A percentile compares a stretch with the other conserved stretches of the same genome.
phyloP scores from a whole-genome alignment of 2,113 vertebrate genomes.

The Psilopogon haemacephalus region DNA sequence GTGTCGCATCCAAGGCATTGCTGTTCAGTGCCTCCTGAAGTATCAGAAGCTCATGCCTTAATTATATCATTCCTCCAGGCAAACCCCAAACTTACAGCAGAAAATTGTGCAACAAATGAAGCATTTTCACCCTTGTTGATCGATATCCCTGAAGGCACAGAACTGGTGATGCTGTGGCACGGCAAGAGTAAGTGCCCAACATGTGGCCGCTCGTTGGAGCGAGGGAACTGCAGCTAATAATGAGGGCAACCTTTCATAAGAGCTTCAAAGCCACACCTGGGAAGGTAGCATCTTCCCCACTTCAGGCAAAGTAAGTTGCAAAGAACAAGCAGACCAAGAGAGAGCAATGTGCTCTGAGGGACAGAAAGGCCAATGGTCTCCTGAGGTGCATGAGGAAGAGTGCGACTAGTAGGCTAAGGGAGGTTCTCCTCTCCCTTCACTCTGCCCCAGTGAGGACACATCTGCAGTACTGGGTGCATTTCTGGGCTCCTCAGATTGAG shows the following conservation, averaged over 20 bases:
- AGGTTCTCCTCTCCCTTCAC: no score
- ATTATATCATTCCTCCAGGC: constrained; percentile 8
- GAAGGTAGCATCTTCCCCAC: not conserved
- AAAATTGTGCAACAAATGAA: not conserved
- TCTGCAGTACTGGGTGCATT: no score
- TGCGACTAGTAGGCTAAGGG: no score
- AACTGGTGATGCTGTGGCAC: not conserved
- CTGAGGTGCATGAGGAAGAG: no score
- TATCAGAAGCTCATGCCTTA: not conserved
- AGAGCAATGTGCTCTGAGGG: no score
- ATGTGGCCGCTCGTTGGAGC: accelerated
- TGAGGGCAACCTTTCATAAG: not conserved
- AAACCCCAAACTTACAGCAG: not conserved
- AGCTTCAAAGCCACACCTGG: not conserved
- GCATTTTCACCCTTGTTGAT: not conserved
- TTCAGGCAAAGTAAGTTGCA: not conserved
- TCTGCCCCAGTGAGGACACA: no score
- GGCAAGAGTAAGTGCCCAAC: not conserved
- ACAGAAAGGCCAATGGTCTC: no score
- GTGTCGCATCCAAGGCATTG: not conserved
- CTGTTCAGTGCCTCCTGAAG: constrained; percentile 10
- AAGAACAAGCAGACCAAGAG: not conserved
- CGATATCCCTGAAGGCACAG: not conserved
- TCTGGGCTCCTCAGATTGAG: no score
- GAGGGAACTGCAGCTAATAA: not conserved